Percentiles rank a stretch among this genome's conserved stretches.
These are phyloP conservation scores for Nicator chloris DNA, from an alignment of 2,113 vertebrate genomes.

Conservation along the genomic window DNA sequence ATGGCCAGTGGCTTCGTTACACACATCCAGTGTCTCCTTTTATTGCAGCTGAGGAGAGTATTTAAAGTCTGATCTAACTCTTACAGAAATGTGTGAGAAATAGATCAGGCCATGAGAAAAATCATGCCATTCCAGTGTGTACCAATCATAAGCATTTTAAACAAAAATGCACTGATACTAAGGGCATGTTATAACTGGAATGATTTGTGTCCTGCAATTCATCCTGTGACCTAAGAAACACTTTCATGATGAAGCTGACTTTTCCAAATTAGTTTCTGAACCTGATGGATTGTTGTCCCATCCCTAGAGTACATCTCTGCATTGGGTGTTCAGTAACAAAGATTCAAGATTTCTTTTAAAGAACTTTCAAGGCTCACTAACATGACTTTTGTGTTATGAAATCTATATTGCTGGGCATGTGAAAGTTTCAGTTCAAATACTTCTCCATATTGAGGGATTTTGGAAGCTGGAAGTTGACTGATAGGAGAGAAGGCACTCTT, in stretches of 20 bases:
- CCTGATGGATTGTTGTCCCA: not conserved
- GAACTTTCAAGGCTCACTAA: not conserved
- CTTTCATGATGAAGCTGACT: not conserved
- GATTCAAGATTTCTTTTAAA: not conserved
- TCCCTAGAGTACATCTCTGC: not conserved
- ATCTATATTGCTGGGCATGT: not conserved
- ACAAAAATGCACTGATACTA: not conserved
- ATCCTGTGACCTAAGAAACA: not conserved
- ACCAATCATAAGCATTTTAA: not conserved
- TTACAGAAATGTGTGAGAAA: not conserved
- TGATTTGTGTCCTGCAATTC: not conserved
- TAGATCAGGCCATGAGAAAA: not conserved
- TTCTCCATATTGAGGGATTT: not conserved
- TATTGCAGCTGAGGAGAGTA: not conserved
- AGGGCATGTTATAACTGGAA: not conserved
- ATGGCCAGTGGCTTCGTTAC: not conserved
- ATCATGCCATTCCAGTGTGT: not conserved
- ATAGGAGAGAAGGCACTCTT: not conserved
- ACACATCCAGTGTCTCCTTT: not conserved
- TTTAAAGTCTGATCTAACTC: not conserved
- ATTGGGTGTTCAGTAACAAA: not conserved
- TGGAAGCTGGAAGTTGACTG: not conserved
- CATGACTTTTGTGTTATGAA: not conserved
- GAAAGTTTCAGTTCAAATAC: not conserved
- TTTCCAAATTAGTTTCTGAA: not conserved